Evolutionary conservation across 2,113 vertebrate species (phyloP).

Genomic region (Dunckerocampus dactyliophorus): DNA sequence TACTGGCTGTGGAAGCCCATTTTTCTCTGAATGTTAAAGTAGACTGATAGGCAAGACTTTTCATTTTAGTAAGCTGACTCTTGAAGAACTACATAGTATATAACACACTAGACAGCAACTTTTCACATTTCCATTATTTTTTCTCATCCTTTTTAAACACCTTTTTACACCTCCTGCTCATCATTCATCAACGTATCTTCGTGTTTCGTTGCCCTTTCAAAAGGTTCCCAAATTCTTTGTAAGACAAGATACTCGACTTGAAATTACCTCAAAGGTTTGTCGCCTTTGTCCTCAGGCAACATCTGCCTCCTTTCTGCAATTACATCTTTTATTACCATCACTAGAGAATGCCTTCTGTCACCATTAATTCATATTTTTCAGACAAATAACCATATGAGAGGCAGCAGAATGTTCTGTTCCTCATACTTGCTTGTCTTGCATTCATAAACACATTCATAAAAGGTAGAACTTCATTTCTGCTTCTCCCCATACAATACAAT

Average conservation of each 20-base stretch:
- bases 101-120: neutral
- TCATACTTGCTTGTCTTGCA: neutral
- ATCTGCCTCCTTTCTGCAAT: slow-evolving; percentile 20
- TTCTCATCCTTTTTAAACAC: no score
- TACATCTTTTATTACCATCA: slow-evolving; percentile 17
- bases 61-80: neutral
- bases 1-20: neutral
- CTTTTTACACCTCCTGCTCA: neutral
- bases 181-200: neutral
- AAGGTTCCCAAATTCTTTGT: neutral
- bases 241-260: slow-evolving; percentile 20
- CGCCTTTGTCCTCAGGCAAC: slow-evolving; percentile 20
- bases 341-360: neutral
- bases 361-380: neutral
- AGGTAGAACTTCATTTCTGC: neutral
- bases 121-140: no score
- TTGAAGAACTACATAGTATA: neutral
- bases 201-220: neutral
- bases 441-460: slow-evolving; percentile 23
- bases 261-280: slow-evolving; percentile 26
- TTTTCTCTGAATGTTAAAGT: neutral
- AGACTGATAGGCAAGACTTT: neutral
- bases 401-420: slow-evolving; percentile 1
- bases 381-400: neutral
- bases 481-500: neutral